Percentiles rank a stretch among this genome's conserved stretches.
phyloP scores from a whole-genome alignment of 1,140 invertebrate species.

The Zaprionus lachaisei region DNA sequence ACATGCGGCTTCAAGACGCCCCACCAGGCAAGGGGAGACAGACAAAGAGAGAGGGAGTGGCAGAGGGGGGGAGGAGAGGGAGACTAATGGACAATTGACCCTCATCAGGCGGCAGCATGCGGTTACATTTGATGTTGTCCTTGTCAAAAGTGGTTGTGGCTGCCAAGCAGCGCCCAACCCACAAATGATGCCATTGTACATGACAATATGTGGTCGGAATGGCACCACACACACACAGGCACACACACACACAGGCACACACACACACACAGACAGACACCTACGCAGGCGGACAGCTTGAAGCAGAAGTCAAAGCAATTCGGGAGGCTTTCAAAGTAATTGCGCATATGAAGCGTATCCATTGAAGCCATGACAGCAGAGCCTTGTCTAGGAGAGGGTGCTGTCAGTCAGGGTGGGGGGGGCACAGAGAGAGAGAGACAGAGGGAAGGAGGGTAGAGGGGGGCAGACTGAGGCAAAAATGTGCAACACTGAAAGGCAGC shows the following conservation, averaged over 20 bases:
- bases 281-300: conserved; percentile 4
- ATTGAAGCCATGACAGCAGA: neutral
- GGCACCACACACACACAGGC: conserved; percentile 28
- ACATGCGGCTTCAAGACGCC: conserved; percentile 53
- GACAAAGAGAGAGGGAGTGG: neutral
- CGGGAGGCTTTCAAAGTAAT: conserved; percentile 48
- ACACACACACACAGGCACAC: neutral
- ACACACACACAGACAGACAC: conserved; percentile 7
- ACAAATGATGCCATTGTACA: conserved; percentile 81
- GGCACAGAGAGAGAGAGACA: neutral
- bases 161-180: conserved; percentile 38
- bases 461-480: conserved; percentile 3
- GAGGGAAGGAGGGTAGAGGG: neutral
- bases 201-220: conserved; percentile 71
- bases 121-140: conserved; percentile 75
- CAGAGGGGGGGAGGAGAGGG: neutral
- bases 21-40: neutral
- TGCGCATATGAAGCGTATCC: conserved; percentile 38
- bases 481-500: conserved; percentile 66
- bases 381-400: too few relatives aligned
- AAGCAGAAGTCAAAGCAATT: conserved; percentile 16
- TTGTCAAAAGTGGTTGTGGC: conserved; percentile 48
- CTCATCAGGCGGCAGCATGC: conserved; percentile 76
- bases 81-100: conserved; percentile 79
- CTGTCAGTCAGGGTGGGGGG: too few relatives aligned